phyloP scores from a whole-genome alignment of 2,888 invertebrate genomes.

The Glyphotaelius pellucidus region DNA sequence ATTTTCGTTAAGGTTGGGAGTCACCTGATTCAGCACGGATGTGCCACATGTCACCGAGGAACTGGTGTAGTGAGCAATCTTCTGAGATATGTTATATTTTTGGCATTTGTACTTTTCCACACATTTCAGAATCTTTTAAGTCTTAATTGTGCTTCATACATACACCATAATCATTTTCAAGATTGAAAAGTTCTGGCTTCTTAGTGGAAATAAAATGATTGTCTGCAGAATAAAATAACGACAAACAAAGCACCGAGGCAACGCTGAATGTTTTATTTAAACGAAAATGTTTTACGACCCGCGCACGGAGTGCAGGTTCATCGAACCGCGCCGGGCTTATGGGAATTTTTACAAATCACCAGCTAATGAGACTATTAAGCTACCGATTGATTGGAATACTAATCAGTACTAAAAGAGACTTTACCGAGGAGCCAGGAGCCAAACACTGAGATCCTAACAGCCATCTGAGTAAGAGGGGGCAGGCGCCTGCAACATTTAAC shows the following conservation, averaged over 20 bases:
- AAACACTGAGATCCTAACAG: background rate
- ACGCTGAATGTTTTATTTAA: background rate
- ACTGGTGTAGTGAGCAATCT: no score
- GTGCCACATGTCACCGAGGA: no score
- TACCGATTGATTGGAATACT: conserved; percentile 38
- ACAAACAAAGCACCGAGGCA: background rate
- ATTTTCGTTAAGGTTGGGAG: no score
- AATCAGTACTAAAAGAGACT: background rate
- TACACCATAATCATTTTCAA: background rate
- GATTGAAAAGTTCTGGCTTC: background rate
- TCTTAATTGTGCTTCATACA: no score
- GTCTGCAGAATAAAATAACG: background rate
- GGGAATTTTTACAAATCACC: conserved; percentile 38
- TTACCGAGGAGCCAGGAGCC: background rate
- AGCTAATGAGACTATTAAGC: conserved; percentile 33
- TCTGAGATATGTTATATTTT: no score
- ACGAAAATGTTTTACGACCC: conserved; percentile 23
- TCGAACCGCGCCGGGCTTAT: conserved; percentile 13
- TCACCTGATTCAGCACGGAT: no score
- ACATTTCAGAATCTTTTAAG: no score
- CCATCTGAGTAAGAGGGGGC: no score
- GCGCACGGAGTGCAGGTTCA: background rate
- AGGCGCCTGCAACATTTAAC: background rate
- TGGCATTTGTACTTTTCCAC: no score
- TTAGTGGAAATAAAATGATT: background rate